These are phyloP conservation scores for Homarus americanus DNA, from an alignment of 1,140 invertebrate genomes.

Conservation along the genomic window DNA sequence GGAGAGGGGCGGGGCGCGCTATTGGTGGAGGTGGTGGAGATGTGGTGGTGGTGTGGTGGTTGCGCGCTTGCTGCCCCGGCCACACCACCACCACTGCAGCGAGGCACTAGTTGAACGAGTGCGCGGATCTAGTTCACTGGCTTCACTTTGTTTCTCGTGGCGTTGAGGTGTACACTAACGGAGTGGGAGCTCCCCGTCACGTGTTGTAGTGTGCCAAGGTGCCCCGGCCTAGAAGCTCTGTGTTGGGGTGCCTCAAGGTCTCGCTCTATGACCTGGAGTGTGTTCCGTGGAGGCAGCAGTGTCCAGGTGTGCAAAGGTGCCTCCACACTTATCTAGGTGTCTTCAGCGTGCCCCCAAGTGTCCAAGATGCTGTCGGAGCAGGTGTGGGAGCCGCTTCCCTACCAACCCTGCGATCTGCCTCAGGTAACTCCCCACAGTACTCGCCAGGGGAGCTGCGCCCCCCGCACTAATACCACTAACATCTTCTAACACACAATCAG, in stretches of 20 bases:
- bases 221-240: constrained; percentile 15
- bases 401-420: constrained; percentile 66
- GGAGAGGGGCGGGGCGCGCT: constrained; percentile 48
- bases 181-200: constrained; percentile 16
- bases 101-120: constrained; percentile 69
- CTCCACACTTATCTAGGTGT: background rate
- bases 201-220: constrained; percentile 18
- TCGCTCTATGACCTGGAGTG: constrained; percentile 33
- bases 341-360: constrained; percentile 8
- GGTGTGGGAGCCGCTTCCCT: constrained; percentile 67
- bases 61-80: constrained; percentile 30
- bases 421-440: constrained; percentile 46
- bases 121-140: constrained; percentile 72
- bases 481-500: constrained; percentile 21
- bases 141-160: constrained; percentile 62
- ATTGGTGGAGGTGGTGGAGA: constrained; percentile 42
- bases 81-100: constrained; percentile 45
- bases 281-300: constrained; percentile 22
- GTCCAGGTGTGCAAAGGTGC: background rate
- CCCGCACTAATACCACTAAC: constrained; percentile 48
- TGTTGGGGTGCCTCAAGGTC: constrained; percentile 7
- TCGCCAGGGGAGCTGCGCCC: constrained; percentile 18
- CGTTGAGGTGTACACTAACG: constrained; percentile 14
- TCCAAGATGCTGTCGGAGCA: constrained; percentile 64
- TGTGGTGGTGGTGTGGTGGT: constrained; percentile 14